Evolutionary conservation across 2,797 vertebrate species (phyloP), one percentile per base, ranked within the genome.

Genomic region (Gorsachius magnificus): DNA sequence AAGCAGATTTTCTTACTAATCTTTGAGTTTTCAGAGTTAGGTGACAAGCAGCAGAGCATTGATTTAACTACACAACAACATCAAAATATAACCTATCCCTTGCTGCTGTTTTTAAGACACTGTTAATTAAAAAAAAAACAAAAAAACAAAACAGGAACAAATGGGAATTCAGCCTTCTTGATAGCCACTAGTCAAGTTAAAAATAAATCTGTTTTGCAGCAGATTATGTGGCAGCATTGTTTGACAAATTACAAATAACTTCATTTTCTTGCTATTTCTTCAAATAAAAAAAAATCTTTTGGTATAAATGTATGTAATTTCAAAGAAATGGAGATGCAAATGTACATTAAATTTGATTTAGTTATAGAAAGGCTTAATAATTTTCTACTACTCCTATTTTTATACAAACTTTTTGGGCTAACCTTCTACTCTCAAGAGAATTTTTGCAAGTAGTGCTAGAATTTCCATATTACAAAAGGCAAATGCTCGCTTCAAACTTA

Each of bases 301-400:
- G 0, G 4, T 83, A 48, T 66, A 87, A 91, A 93, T 84, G 25
- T 56, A 26, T 63, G 8, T 43, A 83, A 86, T 96, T 96, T 97
- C 79, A 95, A 92, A 96, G 69, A 79, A 94, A 64, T 41, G 0
- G 51, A 65, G 5, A 38, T 56, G 48, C 10, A 79, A 90, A 91
- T 90, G n/a, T 83, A 70, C 18, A 85, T 94, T 93, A 82, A 71
- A 89, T 85, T 78, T 68, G 2, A 7, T 90, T 64, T 54, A 56
- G 26, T 95, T 97, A 66, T 53, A 94, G 33, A 96, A 96, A 56
- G 92, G 21, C 13, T 64, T 86, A 90, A 50, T 6, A 69, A 76
- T 83, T 95, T 82, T 64, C 8, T 93, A 65, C 53, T 81, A 74
- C 18, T 43, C 7, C 19, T 28, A 51, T 38, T 46, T 94, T 90